Percentiles rank a stretch among this genome's conserved stretches.
These are phyloP conservation scores for Calliopsis andreniformis DNA, from an alignment of 1,140 invertebrate species.

Conservation along the genomic window DNA sequence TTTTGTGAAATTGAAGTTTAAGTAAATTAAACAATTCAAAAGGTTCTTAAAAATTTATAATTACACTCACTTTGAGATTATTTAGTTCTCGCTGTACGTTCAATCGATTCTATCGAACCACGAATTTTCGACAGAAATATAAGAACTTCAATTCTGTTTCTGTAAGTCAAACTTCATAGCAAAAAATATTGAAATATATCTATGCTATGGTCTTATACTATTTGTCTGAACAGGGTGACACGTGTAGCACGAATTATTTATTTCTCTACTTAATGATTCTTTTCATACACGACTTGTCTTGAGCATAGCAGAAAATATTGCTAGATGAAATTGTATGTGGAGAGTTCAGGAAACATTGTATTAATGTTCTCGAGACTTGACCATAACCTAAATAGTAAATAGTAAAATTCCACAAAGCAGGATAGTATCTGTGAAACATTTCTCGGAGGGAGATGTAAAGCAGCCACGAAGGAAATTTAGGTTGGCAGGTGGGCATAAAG, in stretches of 20 bases:
- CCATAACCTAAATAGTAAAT: not conserved
- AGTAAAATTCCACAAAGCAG: not conserved
- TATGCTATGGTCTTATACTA: not conserved
- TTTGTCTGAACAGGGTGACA: slow-evolving; percentile 6
- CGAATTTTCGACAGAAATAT: not conserved
- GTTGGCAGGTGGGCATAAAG: not conserved
- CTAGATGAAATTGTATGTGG: not conserved
- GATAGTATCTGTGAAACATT: slow-evolving; percentile 11
- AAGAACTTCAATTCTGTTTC: not conserved
- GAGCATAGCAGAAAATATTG: not conserved
- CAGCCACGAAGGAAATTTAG: slow-evolving; percentile 12
- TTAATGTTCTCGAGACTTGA: not conserved
- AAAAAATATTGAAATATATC: not conserved
- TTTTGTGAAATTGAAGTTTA: not conserved
- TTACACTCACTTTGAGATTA: no score
- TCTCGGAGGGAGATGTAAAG: not conserved
- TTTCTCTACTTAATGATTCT: not conserved
- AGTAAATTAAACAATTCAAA: no score
- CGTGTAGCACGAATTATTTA: slow-evolving; percentile 11
- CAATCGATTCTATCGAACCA: not conserved
- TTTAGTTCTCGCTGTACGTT: not conserved
- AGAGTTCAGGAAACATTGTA: slow-evolving; percentile 1
- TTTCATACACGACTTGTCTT: not conserved
- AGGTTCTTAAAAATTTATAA: no score
- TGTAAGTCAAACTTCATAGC: not conserved